Base-by-base conservation (phyloP, 1,140 invertebrate species). In the Littorina saxatilis region DNA sequence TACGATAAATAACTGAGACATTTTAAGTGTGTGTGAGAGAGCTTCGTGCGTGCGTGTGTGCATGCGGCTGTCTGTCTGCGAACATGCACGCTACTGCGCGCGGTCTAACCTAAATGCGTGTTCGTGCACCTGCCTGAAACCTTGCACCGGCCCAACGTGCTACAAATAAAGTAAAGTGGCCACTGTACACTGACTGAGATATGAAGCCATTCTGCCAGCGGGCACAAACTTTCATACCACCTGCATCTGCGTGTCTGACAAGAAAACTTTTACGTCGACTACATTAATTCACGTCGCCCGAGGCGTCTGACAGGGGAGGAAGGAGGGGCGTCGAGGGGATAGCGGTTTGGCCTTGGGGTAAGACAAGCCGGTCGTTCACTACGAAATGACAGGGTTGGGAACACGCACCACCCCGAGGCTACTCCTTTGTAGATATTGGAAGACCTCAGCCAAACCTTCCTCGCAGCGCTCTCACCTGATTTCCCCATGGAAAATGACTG, bases 381-480 rank as follows among this genome's bases (percentile, higher is more conserved):
- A 68, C 66, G 20, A 68, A 68, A 68, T 68, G 66, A 68, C 66
- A 68, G 66, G 35, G 15, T 32, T 68, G 23, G 17, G 39, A 32
- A 68, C 66, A 68, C 66, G 66, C 66, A 39, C 32, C 5, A 1
- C 66, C 66, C 15, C 35, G 29, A 32, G 35, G 66, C 66, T 15
- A 68, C 20, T 29, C 66, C 66, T 68, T 68, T 68, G 66, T 68
- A 68, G 66, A 68, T 39, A 35, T 68, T 68, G 32, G 39, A 35
- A 1, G n/a, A 27, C 32, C 61, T 66, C 61, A n/a, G n/a, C 32
- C 61, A 9, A 11, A 9, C 23, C 5, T 23, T 23, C 61, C 32
- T 35, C 35, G 15, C 32, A 39, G 11, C 73, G n/a, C 43, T 47
- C n/a, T 75, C 73, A 52, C 73, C 43, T 75, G 43, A 50, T 75